Conservation (phyloP, 2,797 vertebrate species). For the Sebastes ruberrimus region DNA sequence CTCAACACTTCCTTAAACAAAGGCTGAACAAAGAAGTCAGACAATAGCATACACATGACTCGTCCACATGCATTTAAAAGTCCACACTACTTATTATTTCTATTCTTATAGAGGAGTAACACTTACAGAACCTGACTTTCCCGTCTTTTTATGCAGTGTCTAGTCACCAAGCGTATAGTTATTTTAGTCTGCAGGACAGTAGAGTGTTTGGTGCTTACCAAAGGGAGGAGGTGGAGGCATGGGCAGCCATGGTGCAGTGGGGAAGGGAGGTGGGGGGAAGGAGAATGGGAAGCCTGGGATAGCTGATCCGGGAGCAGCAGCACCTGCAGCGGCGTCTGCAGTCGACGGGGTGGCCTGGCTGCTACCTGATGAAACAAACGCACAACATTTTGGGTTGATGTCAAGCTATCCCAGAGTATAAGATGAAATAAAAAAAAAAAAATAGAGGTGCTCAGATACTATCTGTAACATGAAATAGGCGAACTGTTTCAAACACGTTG, state of each 20-base stretch:
- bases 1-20: neutral
- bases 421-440: neutral
- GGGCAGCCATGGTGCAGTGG: constrained; percentile 88
- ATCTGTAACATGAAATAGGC: neutral
- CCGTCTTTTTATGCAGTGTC: neutral
- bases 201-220: constrained; percentile 74
- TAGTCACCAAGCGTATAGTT: neutral
- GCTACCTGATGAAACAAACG: constrained; percentile 53
- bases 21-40: neutral
- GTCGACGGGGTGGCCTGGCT: constrained; percentile 67
- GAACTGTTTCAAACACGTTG: neutral
- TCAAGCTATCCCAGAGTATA: too few species aligned
- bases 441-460: neutral
- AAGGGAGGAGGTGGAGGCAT: constrained; percentile 94
- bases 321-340: constrained; percentile 63
- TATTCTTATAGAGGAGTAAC: too few species aligned
- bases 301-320: constrained; percentile 68
- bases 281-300: constrained; percentile 88
- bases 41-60: neutral
- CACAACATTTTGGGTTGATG: neutral
- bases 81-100: too few species aligned
- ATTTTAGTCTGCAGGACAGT: neutral
- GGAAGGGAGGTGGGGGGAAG: constrained; percentile 87
- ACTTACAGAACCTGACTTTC: neutral
- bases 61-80: neutral